Evolutionary conservation across 2,113 vertebrate species (phyloP), one percentile per base, ranked within the genome.

Genomic region (Copsychus sechellarum): DNA sequence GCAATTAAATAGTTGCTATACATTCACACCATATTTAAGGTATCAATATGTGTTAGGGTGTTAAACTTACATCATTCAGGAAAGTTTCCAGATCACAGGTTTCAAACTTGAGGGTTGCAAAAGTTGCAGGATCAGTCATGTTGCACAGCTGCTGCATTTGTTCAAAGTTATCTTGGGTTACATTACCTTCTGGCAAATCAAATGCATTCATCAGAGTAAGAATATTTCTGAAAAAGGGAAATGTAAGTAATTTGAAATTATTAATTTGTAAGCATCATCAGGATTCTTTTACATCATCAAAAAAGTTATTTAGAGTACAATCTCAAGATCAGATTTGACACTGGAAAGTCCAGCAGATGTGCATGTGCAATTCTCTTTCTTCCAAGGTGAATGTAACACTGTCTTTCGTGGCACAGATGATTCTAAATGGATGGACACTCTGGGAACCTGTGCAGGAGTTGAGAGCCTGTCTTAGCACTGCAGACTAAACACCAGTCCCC

Each of bases 171-270:
- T 97, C 97, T 73, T 97, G 86, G 0, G 98, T 98, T 90, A 98
- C 95, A 0, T 94, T 97, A 33, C 94, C 97, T 82, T 98, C 98
- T 1, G 98, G 94, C 73, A 98, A 89, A 93, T 98, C 98, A 25
- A 98, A 98, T 16, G 92, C 96, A 20, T 98, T 98, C 24, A 97
- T 96, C 86, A 98, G 94, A 8, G 96, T 97, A 77, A 98, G 96
- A 88, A 98, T 98, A 92, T 98, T 98, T 76, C 98, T 98, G 96
- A 53, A 94, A 95, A 95, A 86, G 17, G 9, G 5, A 90, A 94
- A 92, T 38, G 25, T 38, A 91, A 77, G 24, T 14, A 47, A 60
- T 23, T 33, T 47, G 58, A 82, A 72, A 70, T 74, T 53, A 51
- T 38, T 86, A 43, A 22, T 74, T 42, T 84, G 24, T 61, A 34